Evolutionary conservation across 1,140 invertebrate species (phyloP).

Genomic region (Pomacea maculata): DNA sequence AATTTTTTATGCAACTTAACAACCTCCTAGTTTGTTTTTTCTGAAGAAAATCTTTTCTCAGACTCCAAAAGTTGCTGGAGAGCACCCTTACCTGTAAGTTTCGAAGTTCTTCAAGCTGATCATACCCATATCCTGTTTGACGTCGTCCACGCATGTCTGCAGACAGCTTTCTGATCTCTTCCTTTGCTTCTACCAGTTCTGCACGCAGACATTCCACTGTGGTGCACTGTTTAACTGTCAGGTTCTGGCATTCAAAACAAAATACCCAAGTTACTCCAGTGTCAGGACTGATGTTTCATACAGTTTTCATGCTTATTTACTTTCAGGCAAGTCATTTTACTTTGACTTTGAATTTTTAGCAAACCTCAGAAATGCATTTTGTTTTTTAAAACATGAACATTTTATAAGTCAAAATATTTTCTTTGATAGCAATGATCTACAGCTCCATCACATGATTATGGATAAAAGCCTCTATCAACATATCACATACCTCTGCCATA

Average conservation of each 20-base stretch:
- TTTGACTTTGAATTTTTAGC: too few species aligned
- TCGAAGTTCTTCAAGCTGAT: conserved; percentile 56
- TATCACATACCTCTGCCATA: too few species aligned
- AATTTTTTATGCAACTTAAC: not conserved
- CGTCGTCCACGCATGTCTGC: conserved; percentile 52
- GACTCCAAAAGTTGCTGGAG: not conserved
- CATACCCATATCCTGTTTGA: conserved; percentile 46
- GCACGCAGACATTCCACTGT: conserved; percentile 53
- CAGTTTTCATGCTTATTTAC: too few species aligned
- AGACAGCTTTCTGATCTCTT: conserved; percentile 54
- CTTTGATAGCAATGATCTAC: too few species aligned
- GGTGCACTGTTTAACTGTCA: conserved; percentile 51
- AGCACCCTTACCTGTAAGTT: conserved; percentile 46
- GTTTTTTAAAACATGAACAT: too few species aligned
- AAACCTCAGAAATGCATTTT: too few species aligned
- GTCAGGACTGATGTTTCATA: too few species aligned
- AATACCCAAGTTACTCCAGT: too few species aligned
- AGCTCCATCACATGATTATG: too few species aligned
- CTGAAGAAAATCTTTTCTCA: not conserved
- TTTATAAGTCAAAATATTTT: too few species aligned
- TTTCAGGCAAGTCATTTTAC: too few species aligned
- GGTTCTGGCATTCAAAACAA: conserved; percentile 23
- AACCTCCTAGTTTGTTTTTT: not conserved
- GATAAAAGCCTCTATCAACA: too few species aligned
- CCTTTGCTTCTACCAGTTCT: conserved; percentile 56